Conservation (phyloP, 2,113 vertebrate genomes). For the Atherinomorus stipes region DNA sequence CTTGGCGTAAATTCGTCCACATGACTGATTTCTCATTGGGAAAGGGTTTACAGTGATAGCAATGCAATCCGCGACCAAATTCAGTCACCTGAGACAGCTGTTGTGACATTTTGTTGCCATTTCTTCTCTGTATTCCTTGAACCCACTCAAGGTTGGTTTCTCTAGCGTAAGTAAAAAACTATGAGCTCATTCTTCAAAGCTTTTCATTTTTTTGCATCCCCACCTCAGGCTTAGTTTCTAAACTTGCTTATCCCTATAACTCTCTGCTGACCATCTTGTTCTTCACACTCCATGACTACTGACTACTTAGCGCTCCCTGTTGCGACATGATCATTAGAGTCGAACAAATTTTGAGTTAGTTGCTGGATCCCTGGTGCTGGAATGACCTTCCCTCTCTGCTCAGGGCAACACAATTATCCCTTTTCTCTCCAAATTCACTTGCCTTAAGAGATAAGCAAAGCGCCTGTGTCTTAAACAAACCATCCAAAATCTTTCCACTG, state of each 20-base stretch:
- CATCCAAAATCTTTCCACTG: neutral
- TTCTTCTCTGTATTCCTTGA: neutral
- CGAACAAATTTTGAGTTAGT: constrained; percentile 22
- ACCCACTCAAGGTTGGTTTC: constrained; percentile 1
- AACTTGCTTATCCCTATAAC: constrained; percentile 19
- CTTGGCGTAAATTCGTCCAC: neutral
- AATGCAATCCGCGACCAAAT: neutral
- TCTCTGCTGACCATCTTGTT: constrained; percentile 19
- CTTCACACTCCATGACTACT: constrained; percentile 34
- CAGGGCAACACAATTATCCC: constrained; percentile 6
- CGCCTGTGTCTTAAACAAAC: neutral
- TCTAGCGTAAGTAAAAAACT: constrained; percentile 9
- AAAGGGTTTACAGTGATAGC: neutral
- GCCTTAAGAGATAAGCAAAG: constrained; percentile 7
- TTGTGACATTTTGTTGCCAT: constrained; percentile 20
- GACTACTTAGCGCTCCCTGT: constrained; percentile 39
- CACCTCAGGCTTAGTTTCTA: constrained; percentile 1
- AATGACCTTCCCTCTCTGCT: constrained; percentile 39
- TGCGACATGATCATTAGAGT: constrained; percentile 37
- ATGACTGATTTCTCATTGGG: no score
- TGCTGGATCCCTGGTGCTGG: constrained; percentile 22
- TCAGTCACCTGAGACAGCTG: constrained; percentile 2
- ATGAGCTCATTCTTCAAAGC: neutral
- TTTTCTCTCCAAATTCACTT: constrained; percentile 11
- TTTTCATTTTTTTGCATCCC: neutral